Evolutionary conservation across 2,113 vertebrate genomes (phyloP), one percentile per base, ranked within the genome.

Genomic region (Muntiacus muntjak): DNA sequence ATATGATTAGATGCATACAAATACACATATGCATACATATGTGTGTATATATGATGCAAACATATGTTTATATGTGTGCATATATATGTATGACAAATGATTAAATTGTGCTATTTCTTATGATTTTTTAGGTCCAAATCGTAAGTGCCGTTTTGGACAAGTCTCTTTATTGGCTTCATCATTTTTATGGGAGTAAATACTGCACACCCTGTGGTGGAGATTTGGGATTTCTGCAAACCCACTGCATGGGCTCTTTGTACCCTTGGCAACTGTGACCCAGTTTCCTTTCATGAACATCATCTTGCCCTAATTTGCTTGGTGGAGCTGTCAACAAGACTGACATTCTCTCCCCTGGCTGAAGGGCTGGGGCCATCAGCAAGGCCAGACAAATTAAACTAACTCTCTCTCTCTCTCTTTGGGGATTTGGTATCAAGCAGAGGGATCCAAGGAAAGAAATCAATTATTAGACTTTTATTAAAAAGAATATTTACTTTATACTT

Each of bases 261-360:
- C 43, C 45, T 58, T 64, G n/a, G 36, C 82, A 91, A 58, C 58
- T 36, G 33, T 58, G 83, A 64, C 67, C 60, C 47, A 33, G 19
- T 82, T 91, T 94, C 67, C 50, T 71, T 54, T 86, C 50, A 30
- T 76, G 90, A 76, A 93, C 78, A 93, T 45, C 60, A 86, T 7
- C 17, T 9, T 90, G 82, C 54, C 67, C 67, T 82, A 12, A 64
- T 82, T 93, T 82, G 13, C 64, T 36, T 2, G 11, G 21, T 10
- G 64, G 55, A 83, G 57, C 25, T 8, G 4, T 90, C 43, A 82
- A 30, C 43, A 81, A 92, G 92, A 57, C 6, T 7, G 30, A 26
- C 54, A 57, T 11, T 2, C 50, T 33, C 3, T 60, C n/a, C 23
- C 25, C 28, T 11, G 11, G 16, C 17, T 84, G 64, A 62, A 33